Percentiles rank a stretch among this genome's conserved stretches.
phyloP scores from a whole-genome alignment of 1,140 invertebrate species.

The Drosophila fuyamai region DNA sequence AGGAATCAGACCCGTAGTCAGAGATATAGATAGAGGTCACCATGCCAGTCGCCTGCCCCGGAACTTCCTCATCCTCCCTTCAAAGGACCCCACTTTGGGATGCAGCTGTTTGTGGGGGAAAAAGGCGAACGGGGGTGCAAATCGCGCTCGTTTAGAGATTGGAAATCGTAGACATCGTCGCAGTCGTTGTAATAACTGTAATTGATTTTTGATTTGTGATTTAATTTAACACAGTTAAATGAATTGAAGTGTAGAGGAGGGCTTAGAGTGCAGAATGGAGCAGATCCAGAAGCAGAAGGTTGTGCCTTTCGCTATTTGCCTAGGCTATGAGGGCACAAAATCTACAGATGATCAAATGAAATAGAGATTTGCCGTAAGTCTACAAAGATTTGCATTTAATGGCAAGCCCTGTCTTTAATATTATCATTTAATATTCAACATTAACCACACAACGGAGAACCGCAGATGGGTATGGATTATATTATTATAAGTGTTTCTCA shows the following conservation, averaged over 20 bases:
- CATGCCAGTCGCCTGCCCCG: conserved; percentile 36
- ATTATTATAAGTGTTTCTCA: too few relatives aligned
- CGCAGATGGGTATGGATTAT: too few relatives aligned
- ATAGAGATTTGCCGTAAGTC: neutral
- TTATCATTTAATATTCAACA: neutral
- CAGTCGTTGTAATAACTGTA: conserved; percentile 81
- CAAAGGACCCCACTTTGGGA: conserved; percentile 28
- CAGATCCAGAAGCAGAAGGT: neutral
- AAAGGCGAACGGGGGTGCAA: conserved; percentile 14
- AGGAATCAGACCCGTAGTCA: conserved; percentile 25
- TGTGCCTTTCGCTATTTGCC: conserved; percentile 7
- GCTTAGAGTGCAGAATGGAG: neutral
- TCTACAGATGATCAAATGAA: conserved; percentile 17
- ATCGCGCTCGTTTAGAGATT: conserved; percentile 74
- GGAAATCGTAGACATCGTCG: conserved; percentile 78
- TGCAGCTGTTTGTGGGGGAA: conserved; percentile 12
- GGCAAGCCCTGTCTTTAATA: neutral
- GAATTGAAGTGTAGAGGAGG: conserved; percentile 58
- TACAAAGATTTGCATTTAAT: conserved; percentile 10
- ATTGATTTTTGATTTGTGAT: conserved; percentile 84
- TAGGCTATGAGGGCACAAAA: conserved; percentile 11
- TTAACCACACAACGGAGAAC: neutral
- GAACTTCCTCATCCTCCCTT: conserved; percentile 11
- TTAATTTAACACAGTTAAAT: conserved; percentile 84
- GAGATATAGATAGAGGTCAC: conserved; percentile 50